Conservation (phyloP, 2,888 invertebrate genomes). For the Fragum whitleyi region DNA sequence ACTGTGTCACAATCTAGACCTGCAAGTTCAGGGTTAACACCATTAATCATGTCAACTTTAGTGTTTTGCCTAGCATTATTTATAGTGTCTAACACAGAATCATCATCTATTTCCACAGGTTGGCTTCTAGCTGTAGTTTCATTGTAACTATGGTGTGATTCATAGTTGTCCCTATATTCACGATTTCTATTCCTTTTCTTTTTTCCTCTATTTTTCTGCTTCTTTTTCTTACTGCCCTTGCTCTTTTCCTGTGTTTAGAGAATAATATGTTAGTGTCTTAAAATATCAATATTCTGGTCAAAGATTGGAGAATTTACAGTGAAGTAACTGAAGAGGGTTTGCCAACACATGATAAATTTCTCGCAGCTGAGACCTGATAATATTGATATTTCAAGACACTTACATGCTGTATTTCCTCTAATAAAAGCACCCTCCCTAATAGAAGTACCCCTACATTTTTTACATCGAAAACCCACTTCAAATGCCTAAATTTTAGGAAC, state of each 20-base stretch:
- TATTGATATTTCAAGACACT: no score
- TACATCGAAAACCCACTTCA: no score
- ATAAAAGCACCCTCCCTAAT: no score
- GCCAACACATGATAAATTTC: no score
- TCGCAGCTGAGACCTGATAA: no score
- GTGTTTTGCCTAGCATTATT: background rate
- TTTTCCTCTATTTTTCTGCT: slow-evolving; percentile 52
- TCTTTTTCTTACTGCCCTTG: slow-evolving; percentile 58
- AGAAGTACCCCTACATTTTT: no score
- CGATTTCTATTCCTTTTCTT: slow-evolving; percentile 19
- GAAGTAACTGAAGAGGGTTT: no score
- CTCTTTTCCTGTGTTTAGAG: slow-evolving; percentile 27
- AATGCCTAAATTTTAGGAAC: no score
- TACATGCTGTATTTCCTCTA: no score
- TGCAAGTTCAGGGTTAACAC: slow-evolving; percentile 45
- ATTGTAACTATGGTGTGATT: background rate
- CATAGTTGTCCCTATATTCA: background rate
- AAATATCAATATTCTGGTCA: no score
- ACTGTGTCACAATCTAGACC: slow-evolving; percentile 67
- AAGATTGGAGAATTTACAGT: no score
- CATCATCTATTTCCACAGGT: slow-evolving; percentile 17
- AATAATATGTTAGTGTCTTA: no score
- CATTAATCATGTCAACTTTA: background rate
- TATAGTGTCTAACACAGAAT: slow-evolving; percentile 22
- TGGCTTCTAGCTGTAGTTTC: background rate